Conservation (phyloP, 2,888 invertebrate genomes). For the Cheilosia vulpina region DNA sequence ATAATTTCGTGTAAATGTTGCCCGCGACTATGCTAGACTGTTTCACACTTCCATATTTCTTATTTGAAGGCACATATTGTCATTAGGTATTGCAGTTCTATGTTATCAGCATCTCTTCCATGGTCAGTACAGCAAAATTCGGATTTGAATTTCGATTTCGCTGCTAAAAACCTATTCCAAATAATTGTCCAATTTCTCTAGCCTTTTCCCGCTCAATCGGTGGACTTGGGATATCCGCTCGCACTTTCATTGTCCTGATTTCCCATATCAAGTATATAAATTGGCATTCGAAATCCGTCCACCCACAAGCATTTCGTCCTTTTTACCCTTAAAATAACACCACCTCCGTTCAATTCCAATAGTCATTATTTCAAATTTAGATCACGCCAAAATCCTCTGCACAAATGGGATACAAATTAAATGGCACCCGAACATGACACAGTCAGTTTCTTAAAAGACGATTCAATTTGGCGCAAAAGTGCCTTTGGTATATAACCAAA, state of each 20-base stretch:
- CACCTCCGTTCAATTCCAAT: conserved; percentile 30
- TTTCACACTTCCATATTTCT: too few species aligned
- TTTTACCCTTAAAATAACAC: neutral
- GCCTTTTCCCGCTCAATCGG: neutral
- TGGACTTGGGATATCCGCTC: neutral
- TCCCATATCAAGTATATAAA: conserved; percentile 1
- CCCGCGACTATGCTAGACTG: too few species aligned
- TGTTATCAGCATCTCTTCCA: too few species aligned
- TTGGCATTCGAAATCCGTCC: conserved; percentile 5
- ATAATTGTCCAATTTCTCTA: neutral
- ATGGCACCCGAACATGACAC: conserved; percentile 71
- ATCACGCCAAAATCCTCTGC: conserved; percentile 57
- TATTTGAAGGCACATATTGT: too few species aligned
- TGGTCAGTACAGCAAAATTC: too few species aligned
- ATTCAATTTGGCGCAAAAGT: conserved; percentile 46
- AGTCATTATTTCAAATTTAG: conserved; percentile 68
- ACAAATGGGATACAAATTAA: conserved; percentile 71
- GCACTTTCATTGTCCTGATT: conserved; percentile 1
- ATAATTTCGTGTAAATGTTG: too few species aligned
- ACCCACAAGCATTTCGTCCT: neutral
- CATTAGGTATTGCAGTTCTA: too few species aligned
- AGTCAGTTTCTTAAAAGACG: conserved; percentile 64
- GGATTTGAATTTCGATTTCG: too few species aligned
- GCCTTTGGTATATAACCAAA: neutral
- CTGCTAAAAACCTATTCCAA: too few species aligned